A percentile compares a stretch with the other conserved stretches of the same genome.
Evolutionary conservation across 2,888 invertebrate species (phyloP).

Genomic region (Tridacna gigas): DNA sequence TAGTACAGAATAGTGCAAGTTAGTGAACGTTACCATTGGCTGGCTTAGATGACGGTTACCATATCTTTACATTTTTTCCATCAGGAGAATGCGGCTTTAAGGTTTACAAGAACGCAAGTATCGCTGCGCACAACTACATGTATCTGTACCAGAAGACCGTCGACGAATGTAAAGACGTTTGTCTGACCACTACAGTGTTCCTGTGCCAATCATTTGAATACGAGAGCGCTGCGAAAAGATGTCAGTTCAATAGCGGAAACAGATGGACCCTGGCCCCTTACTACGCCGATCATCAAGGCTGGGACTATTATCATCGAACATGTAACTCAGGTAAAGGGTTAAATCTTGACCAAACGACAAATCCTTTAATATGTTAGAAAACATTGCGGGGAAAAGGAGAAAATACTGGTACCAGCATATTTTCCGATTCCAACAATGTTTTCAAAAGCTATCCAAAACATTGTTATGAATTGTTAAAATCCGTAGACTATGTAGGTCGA

Average conservation of each 20-base stretch:
- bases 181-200: slow-evolving; percentile 22
- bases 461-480: no score
- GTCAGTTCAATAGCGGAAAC: slow-evolving; percentile 61
- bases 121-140: slow-evolving; percentile 56
- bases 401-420: no score
- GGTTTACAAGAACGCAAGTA: slow-evolving; percentile 32
- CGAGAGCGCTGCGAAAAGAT: slow-evolving; percentile 34
- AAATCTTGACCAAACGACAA: no score
- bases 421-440: no score
- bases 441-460: no score
- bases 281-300: slow-evolving; percentile 38
- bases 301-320: slow-evolving; percentile 59
- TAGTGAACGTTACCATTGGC: no score
- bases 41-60: no score
- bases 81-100: slow-evolving; percentile 50
- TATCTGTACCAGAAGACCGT: slow-evolving; percentile 45
- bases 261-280: slow-evolving; percentile 48
- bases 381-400: no score
- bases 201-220: slow-evolving; percentile 60
- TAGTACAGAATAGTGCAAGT: no score
- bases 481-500: no score
- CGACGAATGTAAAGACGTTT: slow-evolving; percentile 46
- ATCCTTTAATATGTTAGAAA: no score
- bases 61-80: no score
- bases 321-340: slow-evolving; percentile 53